Evolutionary conservation across 2,797 vertebrate species (phyloP).

Genomic region (Etheostoma nigrum): DNA sequence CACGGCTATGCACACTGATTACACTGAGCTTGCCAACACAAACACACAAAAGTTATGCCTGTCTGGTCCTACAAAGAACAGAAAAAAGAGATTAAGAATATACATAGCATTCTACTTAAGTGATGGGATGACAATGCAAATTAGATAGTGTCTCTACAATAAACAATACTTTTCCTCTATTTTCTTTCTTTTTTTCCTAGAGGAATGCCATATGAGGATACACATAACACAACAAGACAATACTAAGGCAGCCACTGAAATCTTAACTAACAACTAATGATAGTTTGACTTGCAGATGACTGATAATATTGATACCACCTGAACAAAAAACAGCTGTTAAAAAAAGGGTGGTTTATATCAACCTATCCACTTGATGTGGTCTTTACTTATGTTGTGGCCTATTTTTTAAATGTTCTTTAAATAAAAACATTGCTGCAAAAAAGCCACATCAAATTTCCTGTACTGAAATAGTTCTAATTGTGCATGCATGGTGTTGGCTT

Average conservation of each 20-base stretch:
- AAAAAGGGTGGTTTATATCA: not conserved
- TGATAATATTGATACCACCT: not conserved
- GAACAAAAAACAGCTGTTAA: not conserved
- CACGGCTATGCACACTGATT: slow-evolving; percentile 1
- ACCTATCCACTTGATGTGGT: not conserved
- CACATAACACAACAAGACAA: not conserved
- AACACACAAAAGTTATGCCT: not conserved
- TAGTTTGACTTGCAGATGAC: slow-evolving; percentile 11
- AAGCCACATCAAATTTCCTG: not conserved
- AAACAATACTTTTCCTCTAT: not conserved
- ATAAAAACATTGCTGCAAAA: slow-evolving; percentile 19
- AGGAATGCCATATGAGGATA: not conserved
- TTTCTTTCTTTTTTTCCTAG: not conserved
- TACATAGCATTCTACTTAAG: not conserved
- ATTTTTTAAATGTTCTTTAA: slow-evolving; percentile 15
- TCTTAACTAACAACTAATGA: not conserved
- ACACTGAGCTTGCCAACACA: not conserved
- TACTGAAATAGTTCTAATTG: slow-evolving; percentile 29
- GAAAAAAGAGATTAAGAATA: not conserved
- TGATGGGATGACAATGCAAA: slow-evolving; percentile 2
- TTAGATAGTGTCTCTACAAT: slow-evolving; percentile 5
- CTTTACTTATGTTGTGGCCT: not conserved
- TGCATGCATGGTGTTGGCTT: slow-evolving; percentile 30
- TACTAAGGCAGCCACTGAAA: not conserved
- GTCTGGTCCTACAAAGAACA: not conserved